Conservation (phyloP, 2,888 invertebrate species). For the Lysandra coridon region DNA sequence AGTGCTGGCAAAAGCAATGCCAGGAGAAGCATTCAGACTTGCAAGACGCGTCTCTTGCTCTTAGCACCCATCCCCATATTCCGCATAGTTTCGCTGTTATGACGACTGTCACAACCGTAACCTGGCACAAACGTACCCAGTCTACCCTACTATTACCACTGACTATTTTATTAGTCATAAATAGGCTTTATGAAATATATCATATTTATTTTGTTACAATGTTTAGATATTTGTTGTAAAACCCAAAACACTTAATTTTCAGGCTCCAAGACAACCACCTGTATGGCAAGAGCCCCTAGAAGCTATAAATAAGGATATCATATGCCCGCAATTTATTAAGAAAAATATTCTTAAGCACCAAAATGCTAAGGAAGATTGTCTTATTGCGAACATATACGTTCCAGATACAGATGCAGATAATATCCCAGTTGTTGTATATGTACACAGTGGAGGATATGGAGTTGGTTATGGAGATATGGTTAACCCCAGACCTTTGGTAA, state of each 20-base stretch:
- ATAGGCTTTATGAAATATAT: background rate
- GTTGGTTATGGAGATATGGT: conserved; percentile 52
- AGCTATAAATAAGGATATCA: conserved; percentile 43
- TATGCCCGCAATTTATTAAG: conserved; percentile 41
- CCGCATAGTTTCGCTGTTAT: too few relatives aligned
- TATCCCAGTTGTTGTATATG: conserved; percentile 60
- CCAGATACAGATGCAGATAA: conserved; percentile 45
- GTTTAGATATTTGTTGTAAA: background rate
- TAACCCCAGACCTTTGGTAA: conserved; percentile 47
- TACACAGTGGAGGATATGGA: conserved; percentile 68
- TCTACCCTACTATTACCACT: too few relatives aligned
- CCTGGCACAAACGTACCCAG: too few relatives aligned
- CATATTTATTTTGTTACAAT: background rate
- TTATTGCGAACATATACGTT: conserved; percentile 47
- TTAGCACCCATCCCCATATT: too few relatives aligned
- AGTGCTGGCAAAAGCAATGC: too few relatives aligned
- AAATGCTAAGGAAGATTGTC: conserved; percentile 45
- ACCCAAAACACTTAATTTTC: conserved; percentile 14
- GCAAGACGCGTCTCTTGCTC: too few relatives aligned
- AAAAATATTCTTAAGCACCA: conserved; percentile 31
- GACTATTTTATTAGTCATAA: too few relatives aligned
- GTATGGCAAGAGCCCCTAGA: conserved; percentile 44
- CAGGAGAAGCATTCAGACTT: too few relatives aligned
- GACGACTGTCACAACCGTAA: too few relatives aligned
- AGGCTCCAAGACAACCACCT: conserved; percentile 53